Evolutionary conservation across 2,888 invertebrate genomes (phyloP), one percentile per base, ranked within the genome.

Genomic region (Hirtodrosophila trivittata): DNA sequence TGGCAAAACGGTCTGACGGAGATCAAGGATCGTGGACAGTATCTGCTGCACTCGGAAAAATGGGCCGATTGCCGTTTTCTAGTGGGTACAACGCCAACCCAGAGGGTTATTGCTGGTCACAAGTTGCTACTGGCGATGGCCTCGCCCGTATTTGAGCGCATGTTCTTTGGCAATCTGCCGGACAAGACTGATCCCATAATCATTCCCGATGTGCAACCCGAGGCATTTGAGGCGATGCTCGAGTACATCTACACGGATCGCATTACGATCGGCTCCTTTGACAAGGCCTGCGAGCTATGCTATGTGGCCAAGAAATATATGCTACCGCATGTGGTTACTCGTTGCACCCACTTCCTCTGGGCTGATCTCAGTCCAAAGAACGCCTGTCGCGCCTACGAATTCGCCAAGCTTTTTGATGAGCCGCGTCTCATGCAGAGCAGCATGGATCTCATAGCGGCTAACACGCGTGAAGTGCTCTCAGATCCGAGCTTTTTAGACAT

Each of bases 221-320:
- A 96, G 75, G 96, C 96, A 0, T 97, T 97, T 80, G 95, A 94
- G 89, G 94, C 96, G 1, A 91, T 97, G 71, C 90, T 97, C 21
- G 95, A 96, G 93, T 95, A 96, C 78, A 95, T 96, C 54, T 97
- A 97, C 86, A 95, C 96, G 5, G 96, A 96, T 80, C 93, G 93
- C 70, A 95, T 96, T 32, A 94, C 94, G 75, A 93, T 96, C 7
- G 93, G 93, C 59, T 95, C 96, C 0, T 96, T 97, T 88, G 96
- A 96, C 81, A 94, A 96, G 86, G 96, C 96, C 0, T 96, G 96
- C 88, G 96, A 97, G 82, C 89, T 97, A 28, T 97, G 96, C 87
- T 97, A 97, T 89, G 96, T 95, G 51, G 96, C 96, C 7, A 97
- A 97, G 86, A 97, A 97, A 86, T 97, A 97, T 81, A 95, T 97